Evolutionary conservation across 2,113 vertebrate genomes (phyloP), one percentile per base, ranked within the genome.

Genomic region (Corythaixoides concolor): DNA sequence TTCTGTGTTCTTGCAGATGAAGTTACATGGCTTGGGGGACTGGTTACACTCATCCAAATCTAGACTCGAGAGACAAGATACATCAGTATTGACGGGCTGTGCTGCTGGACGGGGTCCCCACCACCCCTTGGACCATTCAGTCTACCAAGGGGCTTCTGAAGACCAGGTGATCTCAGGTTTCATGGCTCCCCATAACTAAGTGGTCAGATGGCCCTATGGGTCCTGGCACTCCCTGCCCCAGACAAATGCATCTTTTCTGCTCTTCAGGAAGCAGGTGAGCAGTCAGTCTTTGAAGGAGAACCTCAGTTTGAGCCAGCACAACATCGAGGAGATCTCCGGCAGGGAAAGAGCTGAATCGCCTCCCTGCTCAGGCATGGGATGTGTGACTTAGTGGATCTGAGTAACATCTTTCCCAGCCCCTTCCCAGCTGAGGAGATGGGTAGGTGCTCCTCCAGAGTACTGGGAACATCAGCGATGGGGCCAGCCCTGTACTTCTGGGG

Each of bases 1-100:
- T 72, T 99, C 99, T 1, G 99, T 99, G 98, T 99, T 99, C 97
- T 99, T 99, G 98, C 99, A 99, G 97, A 99, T 98, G 98, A 99
- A 99, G 97, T 99, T 98, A 55, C 99, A 99, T 0, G 98, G 99
- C 63, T 98, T 98, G 2, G 99, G 99, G 59, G 98, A 98, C 96
- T 99, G 98, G 80, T 98, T 95, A 8, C 99, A 99, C 91, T 99
- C 99, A 5, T 99, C 99, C 97, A 98, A 88, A 91, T 99, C 99
- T 99, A 94, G n/a, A 83, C 49, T 18, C 64, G 6, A 7, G 70
- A 72, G 55, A 95, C 11, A 66, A 49, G 28, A 83, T 22, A 13
- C 50, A 13, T 94, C 80, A 95, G 73, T 76, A 30, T 17, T 73
- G 20, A 4, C 18, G 45, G 63, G 17, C 0, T 4, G 52, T n/a